Evolutionary conservation across 2,888 invertebrate genomes (phyloP), one percentile per base, ranked within the genome.

Genomic region (Acleris emargana): DNA sequence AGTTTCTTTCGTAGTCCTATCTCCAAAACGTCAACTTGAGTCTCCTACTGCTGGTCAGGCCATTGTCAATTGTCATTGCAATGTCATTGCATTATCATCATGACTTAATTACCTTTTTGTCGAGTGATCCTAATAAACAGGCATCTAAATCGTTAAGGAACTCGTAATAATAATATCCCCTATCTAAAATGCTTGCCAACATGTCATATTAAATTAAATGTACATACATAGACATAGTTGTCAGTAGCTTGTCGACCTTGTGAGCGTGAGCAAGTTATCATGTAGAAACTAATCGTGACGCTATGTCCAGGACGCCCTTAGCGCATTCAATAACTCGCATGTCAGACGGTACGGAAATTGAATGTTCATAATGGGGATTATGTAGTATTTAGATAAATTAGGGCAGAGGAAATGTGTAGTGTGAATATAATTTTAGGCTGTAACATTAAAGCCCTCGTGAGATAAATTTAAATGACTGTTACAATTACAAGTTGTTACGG

Each of bases 221-320:
- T 59, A 64, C 54, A 59, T 64, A 49, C 28, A 55, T 62, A 62
- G n/a, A 17, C 22, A 52, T 45, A 59, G 49, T 38, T 28, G n/a
- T 53, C 61, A 32, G 25, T 13, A 38, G 25, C 25, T 42, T 53
- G 32, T 52, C 63, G 49, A 51, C 52, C 52, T 53, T 49, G 52
- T 38, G 5, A 25, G 59, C 45, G 52, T 38, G 5, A 25, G 59
- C 45, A 52, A 47, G 16, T 42, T 42, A 17, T 52, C 9, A 18
- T 20, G 18, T 52, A 28, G 17, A 22, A 58, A 18, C n/a, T 60
- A 13, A 64, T 43, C 42, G 28, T 51, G 43, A 32, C 55, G 28
- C 18, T 22, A 51, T 18, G 25, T 38, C 42, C 38, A 42, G 25
- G 25, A 42, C 55, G 55, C 58, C 42, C 52, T 54, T 16, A 43